phyloP scores from a whole-genome alignment of 2,888 invertebrate species.

The Leucophenga montana region DNA sequence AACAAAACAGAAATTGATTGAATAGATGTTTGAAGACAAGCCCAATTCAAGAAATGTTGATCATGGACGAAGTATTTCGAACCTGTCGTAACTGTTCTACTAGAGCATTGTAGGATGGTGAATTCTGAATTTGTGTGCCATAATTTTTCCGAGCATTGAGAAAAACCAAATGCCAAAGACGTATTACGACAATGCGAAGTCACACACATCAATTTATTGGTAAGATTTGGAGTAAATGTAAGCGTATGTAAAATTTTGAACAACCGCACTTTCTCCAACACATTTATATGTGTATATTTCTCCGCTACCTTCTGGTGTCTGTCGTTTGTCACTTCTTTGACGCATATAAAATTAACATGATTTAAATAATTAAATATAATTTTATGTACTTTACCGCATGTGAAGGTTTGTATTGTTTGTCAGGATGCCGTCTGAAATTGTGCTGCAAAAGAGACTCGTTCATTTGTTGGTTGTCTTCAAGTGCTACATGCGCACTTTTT shows the following conservation, averaged over 20 bases:
- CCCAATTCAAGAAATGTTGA: too few relatives aligned
- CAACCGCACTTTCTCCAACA: not conserved
- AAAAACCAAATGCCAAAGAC: too few relatives aligned
- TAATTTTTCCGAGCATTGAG: too few relatives aligned
- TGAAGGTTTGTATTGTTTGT: slow-evolving; percentile 34
- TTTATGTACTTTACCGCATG: slow-evolving; percentile 54
- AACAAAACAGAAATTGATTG: too few relatives aligned
- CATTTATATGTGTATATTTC: slow-evolving; percentile 11
- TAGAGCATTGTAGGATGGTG: too few relatives aligned
- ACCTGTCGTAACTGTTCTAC: too few relatives aligned
- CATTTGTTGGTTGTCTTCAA: slow-evolving; percentile 4
- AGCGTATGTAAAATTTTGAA: too few relatives aligned
- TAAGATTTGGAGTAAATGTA: too few relatives aligned
- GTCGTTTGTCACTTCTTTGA: slow-evolving; percentile 44
- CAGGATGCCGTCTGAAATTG: not conserved
- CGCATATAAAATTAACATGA: slow-evolving; percentile 61
- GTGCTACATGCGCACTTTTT: not conserved
- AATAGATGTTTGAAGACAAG: too few relatives aligned
- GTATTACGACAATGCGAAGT: too few relatives aligned
- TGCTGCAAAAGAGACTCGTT: not conserved
- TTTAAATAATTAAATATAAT: slow-evolving; percentile 65
- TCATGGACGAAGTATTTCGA: too few relatives aligned
- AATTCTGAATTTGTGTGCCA: too few relatives aligned
- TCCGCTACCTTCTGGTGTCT: not conserved
- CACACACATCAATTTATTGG: not conserved